Evolutionary conservation across 2,113 vertebrate species (phyloP).

Genomic region (Pterocles gutturalis): DNA sequence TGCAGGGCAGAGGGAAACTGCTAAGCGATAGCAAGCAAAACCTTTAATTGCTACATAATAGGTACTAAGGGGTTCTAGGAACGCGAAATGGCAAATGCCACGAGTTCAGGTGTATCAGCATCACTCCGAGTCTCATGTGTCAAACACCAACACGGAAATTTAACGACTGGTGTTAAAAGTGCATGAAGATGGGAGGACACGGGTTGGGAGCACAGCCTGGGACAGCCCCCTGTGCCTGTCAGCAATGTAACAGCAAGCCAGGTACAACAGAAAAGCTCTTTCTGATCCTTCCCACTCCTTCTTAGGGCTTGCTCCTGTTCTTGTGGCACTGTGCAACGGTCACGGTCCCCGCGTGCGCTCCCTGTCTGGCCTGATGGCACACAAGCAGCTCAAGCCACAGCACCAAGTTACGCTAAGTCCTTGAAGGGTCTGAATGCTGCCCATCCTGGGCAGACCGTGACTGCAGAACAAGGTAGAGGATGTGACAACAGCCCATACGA

Average conservation of each 20-base stretch:
- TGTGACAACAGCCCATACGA: neutral
- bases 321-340: too few relatives aligned
- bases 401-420: neutral
- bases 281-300: neutral
- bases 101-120: neutral
- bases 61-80: neutral
- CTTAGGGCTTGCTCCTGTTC: neutral
- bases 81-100: neutral
- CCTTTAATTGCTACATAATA: neutral
- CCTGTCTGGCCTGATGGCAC: neutral
- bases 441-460: neutral
- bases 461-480: neutral
- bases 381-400: neutral
- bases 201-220: neutral
- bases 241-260: neutral
- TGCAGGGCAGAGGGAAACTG: neutral
- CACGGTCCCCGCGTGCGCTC: fast-evolving
- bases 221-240: neutral
- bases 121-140: neutral
- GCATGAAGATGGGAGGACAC: neutral
- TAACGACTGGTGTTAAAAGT: neutral
- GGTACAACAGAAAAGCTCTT: neutral
- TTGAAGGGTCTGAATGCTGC: neutral
- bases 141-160: neutral
- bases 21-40: neutral